These are phyloP conservation scores for Rhamphomyia laevipes DNA, from an alignment of 2,888 invertebrate species.

Conservation along the genomic window DNA sequence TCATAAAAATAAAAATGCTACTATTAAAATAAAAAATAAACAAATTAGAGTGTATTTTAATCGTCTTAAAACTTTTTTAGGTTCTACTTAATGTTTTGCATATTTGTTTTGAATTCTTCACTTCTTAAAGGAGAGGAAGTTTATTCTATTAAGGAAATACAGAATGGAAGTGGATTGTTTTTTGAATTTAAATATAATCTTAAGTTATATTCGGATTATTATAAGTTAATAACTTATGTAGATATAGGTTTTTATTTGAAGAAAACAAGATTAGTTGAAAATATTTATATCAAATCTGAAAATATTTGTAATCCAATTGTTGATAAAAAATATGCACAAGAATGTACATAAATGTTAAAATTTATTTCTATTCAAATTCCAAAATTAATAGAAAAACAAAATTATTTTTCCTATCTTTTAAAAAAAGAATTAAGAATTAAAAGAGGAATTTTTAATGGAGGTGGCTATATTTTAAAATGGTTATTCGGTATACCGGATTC, in stretches of 20 bases:
- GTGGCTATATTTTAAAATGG: not conserved
- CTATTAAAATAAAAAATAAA: too few relatives aligned
- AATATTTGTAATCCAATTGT: not conserved
- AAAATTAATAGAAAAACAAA: not conserved
- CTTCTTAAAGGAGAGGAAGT: too few relatives aligned
- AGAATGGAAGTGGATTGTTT: too few relatives aligned
- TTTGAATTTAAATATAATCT: constrained; percentile 1
- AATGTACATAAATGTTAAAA: not conserved
- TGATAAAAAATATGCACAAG: not conserved
- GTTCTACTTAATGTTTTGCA: too few relatives aligned
- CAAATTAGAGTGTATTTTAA: too few relatives aligned
- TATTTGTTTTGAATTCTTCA: too few relatives aligned
- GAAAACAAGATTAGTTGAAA: constrained; percentile 3
- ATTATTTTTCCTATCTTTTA: too few relatives aligned
- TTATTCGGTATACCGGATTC: constrained; percentile 6
- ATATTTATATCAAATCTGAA: not conserved
- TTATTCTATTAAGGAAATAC: too few relatives aligned
- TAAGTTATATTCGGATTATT: not conserved
- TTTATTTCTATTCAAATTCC: too few relatives aligned
- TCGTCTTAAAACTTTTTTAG: too few relatives aligned
- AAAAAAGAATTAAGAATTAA: not conserved
- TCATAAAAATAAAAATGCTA: constrained; percentile 1
- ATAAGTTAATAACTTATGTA: constrained; percentile 4
- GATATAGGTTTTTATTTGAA: constrained; percentile 1
- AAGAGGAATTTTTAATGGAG: constrained; percentile 6